phyloP scores from a whole-genome alignment of 2,113 vertebrate genomes.

The Circaetus cinerascens region DNA sequence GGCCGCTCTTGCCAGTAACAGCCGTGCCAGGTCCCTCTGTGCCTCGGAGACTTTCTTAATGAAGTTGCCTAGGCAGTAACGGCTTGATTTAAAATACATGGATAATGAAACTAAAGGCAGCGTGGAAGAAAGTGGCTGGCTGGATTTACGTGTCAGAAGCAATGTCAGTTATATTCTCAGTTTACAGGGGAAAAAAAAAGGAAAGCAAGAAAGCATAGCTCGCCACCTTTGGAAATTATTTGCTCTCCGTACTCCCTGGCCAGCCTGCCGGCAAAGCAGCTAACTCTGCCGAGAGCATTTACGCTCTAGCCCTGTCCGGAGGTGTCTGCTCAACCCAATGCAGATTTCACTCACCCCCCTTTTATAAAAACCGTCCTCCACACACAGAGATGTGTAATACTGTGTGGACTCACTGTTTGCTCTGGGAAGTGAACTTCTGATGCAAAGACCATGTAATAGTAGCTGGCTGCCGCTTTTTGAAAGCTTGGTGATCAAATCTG shows the following conservation, averaged over 20 bases:
- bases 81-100: neutral
- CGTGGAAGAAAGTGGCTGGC: neutral
- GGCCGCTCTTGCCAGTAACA: rapidly evolving
- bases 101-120: neutral
- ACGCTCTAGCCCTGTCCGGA: neutral
- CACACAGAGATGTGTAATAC: neutral
- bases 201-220: neutral
- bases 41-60: neutral
- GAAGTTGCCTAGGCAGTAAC: neutral
- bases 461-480: neutral
- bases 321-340: rapidly evolving
- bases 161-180: neutral
- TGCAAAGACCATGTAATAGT: neutral
- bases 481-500: neutral
- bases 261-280: neutral
- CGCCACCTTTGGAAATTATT: neutral
- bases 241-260: neutral
- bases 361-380: neutral
- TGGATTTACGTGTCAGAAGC: neutral
- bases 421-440: neutral
- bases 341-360: neutral
- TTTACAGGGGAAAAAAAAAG: neutral
- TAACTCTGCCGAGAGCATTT: neutral
- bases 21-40: neutral
- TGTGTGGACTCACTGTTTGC: neutral